Evolutionary conservation across 2,113 vertebrate species (phyloP).

Genomic region (Mustela nigripes): DNA sequence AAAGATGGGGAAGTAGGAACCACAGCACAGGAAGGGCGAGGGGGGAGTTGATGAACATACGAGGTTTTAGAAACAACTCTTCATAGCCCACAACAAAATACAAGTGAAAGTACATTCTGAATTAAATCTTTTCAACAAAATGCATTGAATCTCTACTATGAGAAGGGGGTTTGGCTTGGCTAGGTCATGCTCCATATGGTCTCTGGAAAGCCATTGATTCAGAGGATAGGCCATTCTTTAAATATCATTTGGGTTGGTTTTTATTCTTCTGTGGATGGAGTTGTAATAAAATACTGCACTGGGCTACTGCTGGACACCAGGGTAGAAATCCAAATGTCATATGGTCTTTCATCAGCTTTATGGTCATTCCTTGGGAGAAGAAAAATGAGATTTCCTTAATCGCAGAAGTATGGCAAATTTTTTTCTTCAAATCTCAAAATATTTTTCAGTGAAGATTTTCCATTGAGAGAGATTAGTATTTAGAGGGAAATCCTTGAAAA

Average conservation of each 20-base stretch:
- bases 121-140: slow-evolving; percentile 48
- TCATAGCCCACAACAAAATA: background rate
- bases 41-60: background rate
- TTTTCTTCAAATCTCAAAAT: slow-evolving; percentile 71
- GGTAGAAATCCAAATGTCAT: background rate
- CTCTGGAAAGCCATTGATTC: slow-evolving; percentile 44
- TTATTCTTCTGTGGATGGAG: slow-evolving; percentile 18
- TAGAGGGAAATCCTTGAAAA: slow-evolving; percentile 50
- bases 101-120: slow-evolving; percentile 10
- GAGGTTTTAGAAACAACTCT: slow-evolving; percentile 23
- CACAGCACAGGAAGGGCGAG: background rate
- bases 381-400: slow-evolving; percentile 76
- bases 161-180: background rate
- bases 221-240: slow-evolving; percentile 52
- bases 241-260: slow-evolving; percentile 1
- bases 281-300: slow-evolving; percentile 18
- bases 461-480: slow-evolving; percentile 71
- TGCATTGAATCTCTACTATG: background rate
- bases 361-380: slow-evolving; percentile 60
- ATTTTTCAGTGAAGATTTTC: slow-evolving; percentile 74
- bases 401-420: slow-evolving; percentile 69
- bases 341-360: slow-evolving; percentile 68
- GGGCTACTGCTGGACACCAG: slow-evolving; percentile 30
- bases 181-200: background rate
- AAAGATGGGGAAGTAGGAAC: background rate